Conservation (phyloP, 2,113 vertebrate species). For the chimpanzee (Pan troglodytes) region DNA sequence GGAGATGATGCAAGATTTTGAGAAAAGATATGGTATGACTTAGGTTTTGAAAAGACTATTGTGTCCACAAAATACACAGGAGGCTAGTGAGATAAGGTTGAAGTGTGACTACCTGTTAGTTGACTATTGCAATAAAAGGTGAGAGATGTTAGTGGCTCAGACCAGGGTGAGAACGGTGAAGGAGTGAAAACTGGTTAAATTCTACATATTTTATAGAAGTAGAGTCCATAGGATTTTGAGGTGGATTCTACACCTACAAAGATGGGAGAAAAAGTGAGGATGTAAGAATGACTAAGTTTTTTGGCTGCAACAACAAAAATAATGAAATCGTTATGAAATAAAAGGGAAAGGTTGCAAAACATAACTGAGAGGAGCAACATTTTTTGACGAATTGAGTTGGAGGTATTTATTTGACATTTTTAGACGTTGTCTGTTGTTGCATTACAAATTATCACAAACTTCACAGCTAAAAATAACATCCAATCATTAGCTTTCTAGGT, state of each 20-base stretch:
- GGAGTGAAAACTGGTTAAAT: background rate
- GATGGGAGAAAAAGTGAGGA: background rate
- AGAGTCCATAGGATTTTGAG: background rate
- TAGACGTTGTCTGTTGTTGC: background rate
- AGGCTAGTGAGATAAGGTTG: background rate
- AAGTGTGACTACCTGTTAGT: background rate
- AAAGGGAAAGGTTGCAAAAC: background rate
- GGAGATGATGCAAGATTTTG: background rate
- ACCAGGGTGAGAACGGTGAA: background rate
- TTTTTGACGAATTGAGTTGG: background rate
- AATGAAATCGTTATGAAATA: background rate
- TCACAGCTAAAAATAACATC: background rate
- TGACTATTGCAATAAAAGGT: background rate
- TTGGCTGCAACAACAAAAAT: background rate
- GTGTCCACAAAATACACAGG: background rate
- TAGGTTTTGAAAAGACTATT: background rate
- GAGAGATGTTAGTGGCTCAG: background rate
- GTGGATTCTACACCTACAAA: background rate
- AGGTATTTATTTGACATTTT: background rate
- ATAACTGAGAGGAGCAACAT: background rate
- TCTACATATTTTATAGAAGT: background rate
- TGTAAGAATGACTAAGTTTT: background rate
- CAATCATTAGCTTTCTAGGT: background rate
- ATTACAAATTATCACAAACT: background rate
- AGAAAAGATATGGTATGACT: background rate